A percentile compares a stretch with the other conserved stretches of the same genome.
These are phyloP conservation scores for Pollenia amentaria DNA, from an alignment of 2,888 invertebrate species.

Conservation along the genomic window DNA sequence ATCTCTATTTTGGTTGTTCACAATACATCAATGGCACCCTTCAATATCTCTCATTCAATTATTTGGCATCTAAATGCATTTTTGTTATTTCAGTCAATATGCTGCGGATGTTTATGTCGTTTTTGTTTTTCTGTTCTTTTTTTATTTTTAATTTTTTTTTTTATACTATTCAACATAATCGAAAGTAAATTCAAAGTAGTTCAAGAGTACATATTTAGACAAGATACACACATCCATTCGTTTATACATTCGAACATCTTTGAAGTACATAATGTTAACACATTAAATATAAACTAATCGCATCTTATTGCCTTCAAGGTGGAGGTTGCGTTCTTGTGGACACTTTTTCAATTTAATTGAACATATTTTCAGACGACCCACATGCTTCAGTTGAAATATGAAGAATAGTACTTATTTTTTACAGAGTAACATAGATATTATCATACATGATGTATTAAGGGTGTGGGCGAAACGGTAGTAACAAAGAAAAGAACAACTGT, in stretches of 20 bases:
- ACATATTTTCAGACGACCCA: slow-evolving; percentile 13
- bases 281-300: slow-evolving; percentile 49
- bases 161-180: slow-evolving; percentile 40
- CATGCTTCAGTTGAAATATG: background rate
- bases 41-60: slow-evolving; percentile 37
- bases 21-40: slow-evolving; percentile 56
- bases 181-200: slow-evolving; percentile 65
- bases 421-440: background rate
- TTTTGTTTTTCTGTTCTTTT: background rate
- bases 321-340: slow-evolving; percentile 61
- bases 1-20: background rate
- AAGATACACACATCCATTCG: slow-evolving; percentile 26
- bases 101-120: background rate
- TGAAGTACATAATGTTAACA: slow-evolving; percentile 34
- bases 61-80: slow-evolving; percentile 57
- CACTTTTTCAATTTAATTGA: slow-evolving; percentile 44
- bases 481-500: too few relatives aligned
- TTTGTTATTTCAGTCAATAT: slow-evolving; percentile 33
- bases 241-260: background rate
- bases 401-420: slow-evolving; percentile 2
- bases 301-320: slow-evolving; percentile 58
- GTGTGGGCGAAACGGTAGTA: too few relatives aligned
- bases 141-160: slow-evolving; percentile 34
- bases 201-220: slow-evolving; percentile 49
- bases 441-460: background rate